Evolutionary conservation across 2,888 invertebrate genomes (phyloP).

Genomic region (Oscheius sp.): DNA sequence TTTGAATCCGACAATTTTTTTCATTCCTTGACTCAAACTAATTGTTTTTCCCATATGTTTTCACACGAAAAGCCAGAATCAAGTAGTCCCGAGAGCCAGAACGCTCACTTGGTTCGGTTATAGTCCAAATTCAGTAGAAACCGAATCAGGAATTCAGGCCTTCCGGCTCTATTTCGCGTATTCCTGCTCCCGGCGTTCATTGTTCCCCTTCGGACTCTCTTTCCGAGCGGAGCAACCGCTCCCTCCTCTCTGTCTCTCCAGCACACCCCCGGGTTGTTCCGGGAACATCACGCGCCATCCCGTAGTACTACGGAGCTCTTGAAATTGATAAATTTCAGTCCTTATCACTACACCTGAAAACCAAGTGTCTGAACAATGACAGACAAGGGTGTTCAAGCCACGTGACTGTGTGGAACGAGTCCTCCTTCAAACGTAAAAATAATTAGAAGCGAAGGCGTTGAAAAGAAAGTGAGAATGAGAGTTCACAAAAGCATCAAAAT

Average conservation of each 20-base stretch:
- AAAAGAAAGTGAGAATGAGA: no score
- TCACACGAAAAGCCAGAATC: no score
- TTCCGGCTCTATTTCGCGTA: neutral
- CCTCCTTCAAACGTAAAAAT: neutral
- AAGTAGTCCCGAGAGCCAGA: no score
- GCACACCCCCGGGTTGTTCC: constrained; percentile 2
- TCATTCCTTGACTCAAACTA: no score
- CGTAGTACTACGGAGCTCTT: constrained; percentile 8
- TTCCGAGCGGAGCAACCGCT: neutral
- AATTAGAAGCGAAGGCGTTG: no score
- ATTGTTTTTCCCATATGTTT: no score
- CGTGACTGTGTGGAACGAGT: neutral
- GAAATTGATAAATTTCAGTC: constrained; percentile 10
- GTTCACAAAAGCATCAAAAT: no score
- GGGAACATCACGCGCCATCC: constrained; percentile 21
- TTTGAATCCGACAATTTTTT: no score
- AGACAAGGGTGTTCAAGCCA: neutral
- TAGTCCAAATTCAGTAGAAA: no score
- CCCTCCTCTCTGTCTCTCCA: neutral
- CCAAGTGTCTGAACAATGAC: neutral
- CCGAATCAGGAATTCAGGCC: neutral
- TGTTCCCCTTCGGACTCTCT: constrained; percentile 4
- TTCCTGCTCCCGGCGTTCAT: constrained; percentile 11
- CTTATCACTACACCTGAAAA: neutral
- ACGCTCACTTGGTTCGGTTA: no score